Evolutionary conservation across 2,797 vertebrate species (phyloP).

Genomic region (Zalophus californianus): DNA sequence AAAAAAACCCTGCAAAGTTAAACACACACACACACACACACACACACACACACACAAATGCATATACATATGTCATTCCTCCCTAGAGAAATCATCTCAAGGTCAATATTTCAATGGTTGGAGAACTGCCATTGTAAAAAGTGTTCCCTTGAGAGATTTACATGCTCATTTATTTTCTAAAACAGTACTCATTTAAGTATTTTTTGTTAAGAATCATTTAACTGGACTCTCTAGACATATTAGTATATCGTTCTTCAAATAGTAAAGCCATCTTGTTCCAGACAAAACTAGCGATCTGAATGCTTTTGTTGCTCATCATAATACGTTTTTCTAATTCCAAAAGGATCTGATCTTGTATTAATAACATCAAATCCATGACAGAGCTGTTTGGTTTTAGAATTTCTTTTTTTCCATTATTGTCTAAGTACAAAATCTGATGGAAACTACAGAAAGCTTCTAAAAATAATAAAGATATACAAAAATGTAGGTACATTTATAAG

Average conservation of each 20-base stretch:
- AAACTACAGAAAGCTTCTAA: background rate
- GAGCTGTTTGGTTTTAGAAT: background rate
- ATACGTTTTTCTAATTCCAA: background rate
- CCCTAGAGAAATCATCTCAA: background rate
- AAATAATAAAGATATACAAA: background rate
- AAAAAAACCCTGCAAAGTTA: background rate
- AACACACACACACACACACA: background rate
- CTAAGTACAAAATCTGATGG: background rate
- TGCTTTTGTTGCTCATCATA: background rate
- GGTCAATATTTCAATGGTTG: background rate
- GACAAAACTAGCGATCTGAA: background rate
- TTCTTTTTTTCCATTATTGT: background rate
- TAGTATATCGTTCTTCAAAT: background rate
- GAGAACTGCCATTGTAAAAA: background rate
- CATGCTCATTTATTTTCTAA: background rate
- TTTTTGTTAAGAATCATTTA: background rate
- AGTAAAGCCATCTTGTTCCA: background rate
- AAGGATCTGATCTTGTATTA: background rate
- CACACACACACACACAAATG: background rate
- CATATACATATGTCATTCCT: background rate
- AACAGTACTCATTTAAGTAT: background rate
- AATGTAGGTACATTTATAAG: background rate
- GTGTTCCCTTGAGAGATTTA: background rate
- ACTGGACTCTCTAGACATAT: background rate
- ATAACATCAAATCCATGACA: background rate